Evolutionary conservation across 2,888 invertebrate species (phyloP), one percentile per base, ranked within the genome.

Genomic region (Gasteruption jaculator): DNA sequence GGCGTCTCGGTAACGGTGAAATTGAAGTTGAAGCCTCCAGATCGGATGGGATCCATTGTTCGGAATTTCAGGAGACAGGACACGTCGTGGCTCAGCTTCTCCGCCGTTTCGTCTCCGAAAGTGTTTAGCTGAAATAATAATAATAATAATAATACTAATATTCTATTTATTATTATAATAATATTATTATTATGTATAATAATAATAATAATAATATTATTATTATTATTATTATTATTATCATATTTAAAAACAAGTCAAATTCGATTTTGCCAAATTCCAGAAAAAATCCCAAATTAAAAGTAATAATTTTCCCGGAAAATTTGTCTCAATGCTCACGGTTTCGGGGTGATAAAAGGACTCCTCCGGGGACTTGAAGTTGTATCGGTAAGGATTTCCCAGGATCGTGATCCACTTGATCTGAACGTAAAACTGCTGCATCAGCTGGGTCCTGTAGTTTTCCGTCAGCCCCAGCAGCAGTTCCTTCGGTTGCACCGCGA

Each of bases 401-500:
- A 90, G 75, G 19, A 90, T 85, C 58, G 87, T 86, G 22, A 86
- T 72, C 0, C 87, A 88, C 12, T 88, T 72, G 1, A 89, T 81
- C 47, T 86, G 74, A 1, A 88, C 87, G 58, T 89, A 86, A 62
- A 86, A 83, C 70, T 90, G 90, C 61, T 88, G 87, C 40, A 86
- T 74, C 49, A 86, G 74, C 67, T 88, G 86, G 18, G 81, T 77
- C 58, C 76, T 76, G 60, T 85, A 84, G 66, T 86, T 84, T 3
- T 79, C 75, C 29, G 76, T 74, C 1, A 84, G 74, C 44, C 80
- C 76, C 5, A 73, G 70, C 22, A 76, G 31, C 18, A 83, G 71
- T 26, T 76, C 74, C 3, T 68, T 56, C 15, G 73, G 58, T 0
- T 77, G 74, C 38, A 79, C 71, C 0, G 77, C 73, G 1, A 78